Evolutionary conservation across 2,888 invertebrate species (phyloP), one percentile per base, ranked within the genome.

Genomic region (Hyalella azteca): DNA sequence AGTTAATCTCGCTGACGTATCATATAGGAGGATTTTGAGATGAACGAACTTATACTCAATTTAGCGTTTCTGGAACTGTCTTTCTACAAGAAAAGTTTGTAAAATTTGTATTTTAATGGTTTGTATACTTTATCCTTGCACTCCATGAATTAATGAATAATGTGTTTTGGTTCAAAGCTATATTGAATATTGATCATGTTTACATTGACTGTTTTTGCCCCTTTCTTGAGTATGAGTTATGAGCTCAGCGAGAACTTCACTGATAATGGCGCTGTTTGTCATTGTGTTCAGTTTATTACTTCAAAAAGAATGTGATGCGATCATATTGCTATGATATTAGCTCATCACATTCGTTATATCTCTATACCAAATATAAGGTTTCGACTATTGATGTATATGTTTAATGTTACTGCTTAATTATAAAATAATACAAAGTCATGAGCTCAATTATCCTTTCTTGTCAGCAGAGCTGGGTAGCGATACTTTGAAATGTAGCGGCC

Each of bases 351-450:
- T 54, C 26, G 54, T 54, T 11, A 26, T 54, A 54, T 54, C 54
- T 54, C 54, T 26, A 54, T 54, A 54, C 54, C 54, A 54, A 54
- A 54, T 54, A 54, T 29, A 22, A 29, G 22, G 54, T 54, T 54
- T 54, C 54, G 29, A 54, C 29, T 54, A 54, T 54, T 54, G 11
- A 26, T 54, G 54, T 54, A 54, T 54, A 54, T 54, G 54, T 54
- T 54, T 54, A 54, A 29, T 22, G 26, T 13, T 54, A 54, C n/a
- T n/a, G n/a, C n/a, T 54, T 26, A 54, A 54, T 54, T 54, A 54
- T 29, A 54, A 54, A 54, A 54, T n/a, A n/a, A n/a, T n/a, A n/a
- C n/a, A n/a, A n/a, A n/a, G n/a, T n/a, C n/a, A n/a, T n/a, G n/a
- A n/a, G n/a, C n/a, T n/a, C n/a, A n/a, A n/a, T n/a, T n/a, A n/a